Evolutionary conservation across 2,888 invertebrate genomes (phyloP).

Genomic region (Plusia festucae): DNA sequence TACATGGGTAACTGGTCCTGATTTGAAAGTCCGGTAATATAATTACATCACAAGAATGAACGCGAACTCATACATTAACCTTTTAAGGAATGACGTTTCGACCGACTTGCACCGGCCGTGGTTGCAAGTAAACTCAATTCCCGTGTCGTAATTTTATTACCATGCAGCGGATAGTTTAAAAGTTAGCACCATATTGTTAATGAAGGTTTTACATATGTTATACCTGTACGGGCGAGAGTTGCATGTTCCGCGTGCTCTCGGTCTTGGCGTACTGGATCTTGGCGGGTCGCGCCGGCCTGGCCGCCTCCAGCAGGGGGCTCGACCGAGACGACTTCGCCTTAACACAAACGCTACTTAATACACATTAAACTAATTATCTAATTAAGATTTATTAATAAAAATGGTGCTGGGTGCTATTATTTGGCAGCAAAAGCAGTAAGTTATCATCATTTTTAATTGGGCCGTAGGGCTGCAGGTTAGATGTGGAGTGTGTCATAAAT

Average conservation of each 20-base stretch:
- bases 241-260: conserved; percentile 91
- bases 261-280: conserved; percentile 88
- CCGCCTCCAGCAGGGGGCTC: conserved; percentile 82
- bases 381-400: neutral
- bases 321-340: conserved; percentile 77
- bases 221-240: conserved; percentile 93
- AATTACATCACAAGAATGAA: too few species aligned
- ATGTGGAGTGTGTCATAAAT: neutral
- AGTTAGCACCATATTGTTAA: too few species aligned
- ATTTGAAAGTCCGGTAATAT: too few species aligned
- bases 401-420: neutral
- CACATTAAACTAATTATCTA: neutral
- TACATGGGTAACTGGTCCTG: too few species aligned
- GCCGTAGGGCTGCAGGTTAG: neutral
- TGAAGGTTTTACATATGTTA: too few species aligned
- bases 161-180: too few species aligned
- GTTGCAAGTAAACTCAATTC: too few species aligned
- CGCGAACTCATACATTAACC: too few species aligned
- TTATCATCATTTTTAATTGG: neutral
- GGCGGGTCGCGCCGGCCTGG: conserved; percentile 76
- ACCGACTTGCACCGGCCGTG: too few species aligned
- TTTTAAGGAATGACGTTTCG: too few species aligned
- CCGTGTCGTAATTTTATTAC: too few species aligned
- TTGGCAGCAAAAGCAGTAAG: neutral
- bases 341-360: conserved; percentile 18